A percentile compares a stretch with the other conserved stretches of the same genome.
Evolutionary conservation across 2,888 invertebrate species (phyloP).

Genomic region (Pardosa pseudoannulata): DNA sequence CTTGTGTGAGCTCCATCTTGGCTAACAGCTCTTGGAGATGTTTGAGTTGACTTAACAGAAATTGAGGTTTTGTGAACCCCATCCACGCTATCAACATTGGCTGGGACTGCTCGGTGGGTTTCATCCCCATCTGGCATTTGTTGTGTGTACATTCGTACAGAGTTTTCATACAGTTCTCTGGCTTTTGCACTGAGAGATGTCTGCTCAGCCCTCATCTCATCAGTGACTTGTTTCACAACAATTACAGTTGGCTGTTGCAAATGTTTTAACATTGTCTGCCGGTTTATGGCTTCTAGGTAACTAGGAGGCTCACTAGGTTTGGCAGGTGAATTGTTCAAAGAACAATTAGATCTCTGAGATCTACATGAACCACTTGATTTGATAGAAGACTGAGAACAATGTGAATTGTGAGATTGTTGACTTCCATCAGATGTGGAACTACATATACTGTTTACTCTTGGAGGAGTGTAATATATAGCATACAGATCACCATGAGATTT

Average conservation of each 20-base stretch:
- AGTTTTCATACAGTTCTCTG: slow-evolving; percentile 75
- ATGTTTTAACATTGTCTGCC: slow-evolving; percentile 73
- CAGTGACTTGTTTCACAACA: slow-evolving; percentile 57
- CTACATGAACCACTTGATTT: slow-evolving; percentile 50
- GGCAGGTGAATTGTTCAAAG: slow-evolving; percentile 52
- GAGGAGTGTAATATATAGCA: slow-evolving; percentile 66
- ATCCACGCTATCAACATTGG: slow-evolving; percentile 55
- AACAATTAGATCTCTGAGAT: slow-evolving; percentile 54
- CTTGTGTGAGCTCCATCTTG: slow-evolving; percentile 59
- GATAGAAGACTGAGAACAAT: slow-evolving; percentile 51
- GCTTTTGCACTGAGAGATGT: slow-evolving; percentile 75
- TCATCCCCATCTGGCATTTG: slow-evolving; percentile 56
- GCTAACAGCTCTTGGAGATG: slow-evolving; percentile 30
- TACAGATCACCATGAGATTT: slow-evolving; percentile 67
- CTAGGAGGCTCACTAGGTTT: slow-evolving; percentile 75
- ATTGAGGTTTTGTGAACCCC: slow-evolving; percentile 31
- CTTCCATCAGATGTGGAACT: slow-evolving; percentile 73
- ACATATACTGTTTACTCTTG: slow-evolving; percentile 73
- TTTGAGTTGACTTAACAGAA: slow-evolving; percentile 44
- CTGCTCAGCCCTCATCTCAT: slow-evolving; percentile 74
- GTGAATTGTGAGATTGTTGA: slow-evolving; percentile 67
- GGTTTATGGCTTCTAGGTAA: slow-evolving; percentile 75
- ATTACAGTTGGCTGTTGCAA: slow-evolving; percentile 37
- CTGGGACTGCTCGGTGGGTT: slow-evolving; percentile 72
- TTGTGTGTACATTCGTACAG: slow-evolving; percentile 72